Evolutionary conservation across 2,888 invertebrate species (phyloP).

Genomic region (Caenorhabditis sp.): DNA sequence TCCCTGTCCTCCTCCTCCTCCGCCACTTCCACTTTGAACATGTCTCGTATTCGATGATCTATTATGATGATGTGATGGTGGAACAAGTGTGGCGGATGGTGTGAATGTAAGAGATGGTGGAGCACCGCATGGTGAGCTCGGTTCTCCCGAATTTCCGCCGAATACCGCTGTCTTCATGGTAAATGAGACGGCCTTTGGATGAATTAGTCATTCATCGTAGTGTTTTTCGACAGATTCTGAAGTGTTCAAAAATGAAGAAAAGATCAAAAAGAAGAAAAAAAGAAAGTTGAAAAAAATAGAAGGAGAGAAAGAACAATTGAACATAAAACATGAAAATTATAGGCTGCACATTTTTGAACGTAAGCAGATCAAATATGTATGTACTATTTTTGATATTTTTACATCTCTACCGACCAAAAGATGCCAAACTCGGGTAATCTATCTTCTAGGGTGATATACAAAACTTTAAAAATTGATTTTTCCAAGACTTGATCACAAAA

Average conservation of each 20-base stretch:
- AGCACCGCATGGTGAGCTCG: conserved; percentile 54
- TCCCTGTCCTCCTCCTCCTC: conserved; percentile 23
- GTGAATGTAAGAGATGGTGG: conserved; percentile 66
- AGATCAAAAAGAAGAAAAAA: not conserved
- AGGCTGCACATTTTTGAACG: too few species aligned
- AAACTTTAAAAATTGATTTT: too few species aligned
- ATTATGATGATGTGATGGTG: conserved; percentile 39
- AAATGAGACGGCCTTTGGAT: too few species aligned
- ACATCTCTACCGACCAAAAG: too few species aligned
- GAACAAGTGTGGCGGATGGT: conserved; percentile 59
- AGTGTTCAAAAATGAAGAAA: not conserved
- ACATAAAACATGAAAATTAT: too few species aligned
- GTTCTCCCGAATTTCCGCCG: conserved; percentile 54
- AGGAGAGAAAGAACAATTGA: not conserved
- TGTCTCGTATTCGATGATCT: not conserved
- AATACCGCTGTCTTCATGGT: conserved; percentile 67
- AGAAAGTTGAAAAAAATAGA: not conserved
- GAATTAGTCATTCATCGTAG: not conserved
- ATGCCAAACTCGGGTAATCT: too few species aligned
- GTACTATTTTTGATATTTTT: too few species aligned
- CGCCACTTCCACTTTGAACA: not conserved
- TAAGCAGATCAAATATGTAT: too few species aligned
- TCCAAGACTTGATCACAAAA: too few species aligned
- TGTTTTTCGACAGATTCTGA: too few species aligned
- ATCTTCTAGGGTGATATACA: too few species aligned